Base-by-base conservation (phyloP, 2,888 invertebrate genomes). In the Tetheella fluctuosa region DNA sequence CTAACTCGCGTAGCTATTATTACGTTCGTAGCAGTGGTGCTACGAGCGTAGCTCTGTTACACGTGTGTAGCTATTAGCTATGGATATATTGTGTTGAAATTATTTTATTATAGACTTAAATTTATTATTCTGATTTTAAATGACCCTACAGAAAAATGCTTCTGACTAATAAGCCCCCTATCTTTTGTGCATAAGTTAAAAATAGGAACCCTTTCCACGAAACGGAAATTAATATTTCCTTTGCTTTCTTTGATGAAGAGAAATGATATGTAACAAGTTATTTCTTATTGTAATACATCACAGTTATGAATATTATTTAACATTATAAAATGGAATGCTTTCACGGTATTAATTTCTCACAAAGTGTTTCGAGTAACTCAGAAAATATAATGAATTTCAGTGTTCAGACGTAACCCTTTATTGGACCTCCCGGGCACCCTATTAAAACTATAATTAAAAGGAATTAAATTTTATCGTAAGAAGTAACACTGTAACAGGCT, bases 371-470 rank as follows among this genome's bases (percentile, higher is more conserved):
- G 34, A 37, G 56, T 39, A 30, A 53, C 52, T 56, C 30, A 15
- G 37, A 15, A 20, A 56, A 53, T 60, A 48, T 48, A 48, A 48
- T 48, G 48, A 48, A 48, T 10, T 48, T 13, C 13, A 13, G 34
- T 34, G 4, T 34, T 20, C 48, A 20, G 48, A 34, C 23, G 3
- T 20, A 53, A 58, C 58, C 58, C 52, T 25, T 54, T 30, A 57
- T 59, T 61, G 52, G 39, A 55, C 60, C 59, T 54, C 63, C 56
- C 59, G 55, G 60, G 62, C 53, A 39, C 57, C 57, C 62, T 56
- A 63, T 68, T 64, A 62, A 62, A 68, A 68, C 63, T 66, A 65
- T 61, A 54, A 57, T 58, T 54, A 52, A 58, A 58, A 61, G 61
- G 59, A 52, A 54, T 65, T 62, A 54, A 60, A 48, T 48, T 48